These are phyloP conservation scores for Ardeotis arabs DNA, from an alignment of 2,113 vertebrate species.

Conservation along the genomic window DNA sequence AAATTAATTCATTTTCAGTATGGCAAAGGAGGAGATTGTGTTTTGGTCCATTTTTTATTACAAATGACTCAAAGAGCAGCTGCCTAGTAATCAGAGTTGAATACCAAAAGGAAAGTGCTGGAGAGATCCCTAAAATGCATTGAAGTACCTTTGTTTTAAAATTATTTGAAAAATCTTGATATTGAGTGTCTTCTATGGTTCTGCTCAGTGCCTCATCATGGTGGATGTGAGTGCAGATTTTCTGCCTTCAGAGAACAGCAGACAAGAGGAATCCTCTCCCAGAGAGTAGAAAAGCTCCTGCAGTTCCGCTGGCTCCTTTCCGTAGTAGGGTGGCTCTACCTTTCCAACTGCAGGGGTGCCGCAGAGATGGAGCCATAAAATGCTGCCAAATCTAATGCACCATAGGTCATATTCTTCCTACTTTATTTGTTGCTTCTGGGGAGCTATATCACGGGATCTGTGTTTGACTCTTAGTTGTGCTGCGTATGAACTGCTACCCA, in stretches of 20 bases:
- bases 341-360: not conserved
- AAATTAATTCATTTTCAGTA: constrained; percentile 35
- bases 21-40: not conserved
- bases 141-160: not conserved
- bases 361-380: not conserved
- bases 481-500: not conserved
- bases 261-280: not conserved
- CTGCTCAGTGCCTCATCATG: not conserved
- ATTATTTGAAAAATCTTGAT: not conserved
- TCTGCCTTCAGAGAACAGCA: not conserved
- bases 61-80: not conserved
- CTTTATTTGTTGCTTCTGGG: not conserved
- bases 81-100: not conserved
- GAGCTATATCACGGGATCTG: not conserved
- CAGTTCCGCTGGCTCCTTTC: not conserved
- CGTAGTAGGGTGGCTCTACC: not conserved
- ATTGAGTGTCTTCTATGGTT: not conserved
- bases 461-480: not conserved
- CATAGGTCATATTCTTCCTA: accelerated
- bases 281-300: too few relatives aligned
- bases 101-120: not conserved
- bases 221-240: not conserved
- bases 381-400: not conserved
- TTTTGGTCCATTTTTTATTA: not conserved
- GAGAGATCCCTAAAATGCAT: not conserved